phyloP scores from a whole-genome alignment of 2,113 vertebrate genomes.

The Tragulus kanchil region DNA sequence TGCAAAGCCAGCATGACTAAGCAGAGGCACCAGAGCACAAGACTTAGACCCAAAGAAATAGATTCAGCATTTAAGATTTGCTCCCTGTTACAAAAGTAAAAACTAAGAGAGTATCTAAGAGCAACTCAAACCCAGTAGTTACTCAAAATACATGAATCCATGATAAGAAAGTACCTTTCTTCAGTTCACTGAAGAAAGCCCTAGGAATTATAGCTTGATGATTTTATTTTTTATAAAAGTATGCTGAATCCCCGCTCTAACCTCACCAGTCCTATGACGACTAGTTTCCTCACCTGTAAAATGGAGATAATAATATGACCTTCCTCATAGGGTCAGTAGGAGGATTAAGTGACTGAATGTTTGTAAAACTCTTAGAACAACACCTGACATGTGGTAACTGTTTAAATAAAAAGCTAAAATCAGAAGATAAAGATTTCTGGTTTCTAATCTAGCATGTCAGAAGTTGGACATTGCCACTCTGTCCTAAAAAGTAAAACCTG shows the following conservation, averaged over 20 bases:
- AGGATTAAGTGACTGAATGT: not conserved
- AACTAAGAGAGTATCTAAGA: not conserved
- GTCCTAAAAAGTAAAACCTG: not conserved
- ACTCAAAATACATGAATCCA: not conserved
- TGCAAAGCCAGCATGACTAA: not conserved
- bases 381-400: not conserved
- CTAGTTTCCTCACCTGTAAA: not conserved
- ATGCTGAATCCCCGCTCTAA: not conserved
- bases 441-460: not conserved
- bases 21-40: not conserved
- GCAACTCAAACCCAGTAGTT: not conserved
- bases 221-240: constrained; percentile 1
- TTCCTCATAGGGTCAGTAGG: not conserved
- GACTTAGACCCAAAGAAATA: not conserved
- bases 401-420: not conserved
- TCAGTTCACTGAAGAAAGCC: not conserved
- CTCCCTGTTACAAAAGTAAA: not conserved
- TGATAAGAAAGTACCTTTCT: not conserved
- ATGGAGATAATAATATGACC: not conserved
- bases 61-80: not conserved
- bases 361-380: not conserved
- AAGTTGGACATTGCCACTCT: not conserved
- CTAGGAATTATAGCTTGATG: not conserved
- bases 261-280: not conserved
- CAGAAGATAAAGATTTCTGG: not conserved